Evolutionary conservation across 1,140 invertebrate genomes (phyloP), one percentile per base, ranked within the genome.

Genomic region (Diorhabda carinulata): DNA sequence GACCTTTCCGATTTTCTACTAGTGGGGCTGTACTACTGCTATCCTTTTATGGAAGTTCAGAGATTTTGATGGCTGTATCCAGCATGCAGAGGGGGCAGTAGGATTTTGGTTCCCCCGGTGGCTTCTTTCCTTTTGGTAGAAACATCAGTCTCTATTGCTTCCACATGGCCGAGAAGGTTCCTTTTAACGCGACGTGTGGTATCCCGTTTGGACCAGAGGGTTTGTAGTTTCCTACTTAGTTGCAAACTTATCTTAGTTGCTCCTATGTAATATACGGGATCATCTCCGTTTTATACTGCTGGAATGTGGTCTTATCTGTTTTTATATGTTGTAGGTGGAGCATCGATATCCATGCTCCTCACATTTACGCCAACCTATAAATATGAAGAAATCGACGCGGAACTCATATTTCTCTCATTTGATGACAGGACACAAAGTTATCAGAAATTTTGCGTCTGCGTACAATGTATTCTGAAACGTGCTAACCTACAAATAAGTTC

Each of bases 331-430:
- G 74, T 72, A 45, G 67, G 67, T 45, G 10, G 40, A 43, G 45
- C 68, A 5, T 10, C 43, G 4, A 67, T 73, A 40, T 58, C 5
- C 9, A n/a, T 74, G 25, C 25, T 25, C 25, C 25, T 25, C 41
- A 67, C 10, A 2, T 74, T 74, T 64, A 3, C 47, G 44, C 73
- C 73, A 2, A 64, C 44, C 7, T 62, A 67, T 43, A 7, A 25
- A 57, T 61, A 40, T 0, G 67, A 68, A 56, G 40, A 45, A 44
- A 64, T 67, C 25, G 10, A 62, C 3, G 74, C 68, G 1, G 57
- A 66, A 58, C 43, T 72, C 3, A 6, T 68, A 9, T 73, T 75
- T 66, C n/a, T 73, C 8, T 66, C 72, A 4, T 73, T 72, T 25
- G 58, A 70, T 43, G 52, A 44, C 3, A 9, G 62, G 10, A 8